A percentile compares a stretch with the other conserved stretches of the same genome.
Evolutionary conservation across 1,140 invertebrate species (phyloP).

Genomic region (Ceratosolen fusciceps): DNA sequence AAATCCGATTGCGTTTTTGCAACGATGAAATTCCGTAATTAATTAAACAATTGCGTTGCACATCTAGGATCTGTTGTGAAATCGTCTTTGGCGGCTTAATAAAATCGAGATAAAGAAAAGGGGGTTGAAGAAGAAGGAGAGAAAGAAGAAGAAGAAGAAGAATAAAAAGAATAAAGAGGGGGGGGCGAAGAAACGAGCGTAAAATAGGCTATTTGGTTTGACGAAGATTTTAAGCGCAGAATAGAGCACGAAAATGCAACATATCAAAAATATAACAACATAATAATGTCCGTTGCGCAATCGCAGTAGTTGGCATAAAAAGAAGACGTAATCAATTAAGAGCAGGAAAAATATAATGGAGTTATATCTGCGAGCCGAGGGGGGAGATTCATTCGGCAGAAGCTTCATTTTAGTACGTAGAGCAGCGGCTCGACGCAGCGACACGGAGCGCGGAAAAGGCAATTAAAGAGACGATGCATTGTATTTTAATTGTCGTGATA

Average conservation of each 20-base stretch:
- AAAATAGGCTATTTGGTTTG: too few species aligned
- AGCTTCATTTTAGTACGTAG: not conserved
- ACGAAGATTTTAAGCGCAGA: not conserved
- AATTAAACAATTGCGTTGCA: not conserved
- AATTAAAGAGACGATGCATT: not conserved
- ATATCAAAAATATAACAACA: not conserved
- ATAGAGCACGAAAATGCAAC: not conserved
- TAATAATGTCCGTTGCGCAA: not conserved
- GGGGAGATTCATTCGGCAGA: not conserved
- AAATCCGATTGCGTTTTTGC: too few species aligned
- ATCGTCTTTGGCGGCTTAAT: too few species aligned
- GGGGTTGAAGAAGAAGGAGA: too few species aligned
- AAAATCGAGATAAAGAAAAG: too few species aligned
- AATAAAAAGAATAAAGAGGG: too few species aligned
- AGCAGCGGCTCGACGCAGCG: too few species aligned
- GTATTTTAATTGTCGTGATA: not conserved
- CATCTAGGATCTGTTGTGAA: not conserved
- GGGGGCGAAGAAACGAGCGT: too few species aligned
- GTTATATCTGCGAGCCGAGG: not conserved
- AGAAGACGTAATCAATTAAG: not conserved
- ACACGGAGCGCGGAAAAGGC: not conserved
- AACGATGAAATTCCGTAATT: too few species aligned
- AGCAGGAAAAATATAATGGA: not conserved
- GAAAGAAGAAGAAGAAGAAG: too few species aligned
- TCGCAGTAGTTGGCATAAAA: not conserved